These are phyloP conservation scores for Aldabrachelys gigantea DNA, from an alignment of 2,113 vertebrate genomes.

Conservation along the genomic window DNA sequence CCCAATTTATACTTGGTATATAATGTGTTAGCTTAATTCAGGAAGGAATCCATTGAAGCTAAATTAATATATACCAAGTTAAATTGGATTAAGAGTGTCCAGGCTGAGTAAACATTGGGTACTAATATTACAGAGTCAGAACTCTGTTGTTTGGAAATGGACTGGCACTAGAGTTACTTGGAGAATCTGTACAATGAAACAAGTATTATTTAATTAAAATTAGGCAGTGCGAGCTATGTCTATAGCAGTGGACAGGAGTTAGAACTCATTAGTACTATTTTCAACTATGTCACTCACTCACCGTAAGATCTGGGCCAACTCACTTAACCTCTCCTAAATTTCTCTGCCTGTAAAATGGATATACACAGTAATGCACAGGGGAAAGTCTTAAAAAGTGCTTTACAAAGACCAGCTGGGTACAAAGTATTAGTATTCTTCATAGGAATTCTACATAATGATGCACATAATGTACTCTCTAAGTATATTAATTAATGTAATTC, in stretches of 20 bases:
- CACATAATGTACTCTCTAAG: constrained; percentile 3
- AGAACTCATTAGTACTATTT: not conserved
- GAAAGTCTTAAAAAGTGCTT: not conserved
- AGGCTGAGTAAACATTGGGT: not conserved
- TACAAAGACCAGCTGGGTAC: not conserved
- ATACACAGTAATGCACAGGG: not conserved
- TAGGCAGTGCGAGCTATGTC: not conserved
- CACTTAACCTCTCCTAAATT: not conserved
- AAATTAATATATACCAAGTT: not conserved
- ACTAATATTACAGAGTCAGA: not conserved
- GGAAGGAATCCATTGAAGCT: not conserved
- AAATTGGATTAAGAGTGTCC: not conserved
- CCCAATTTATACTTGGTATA: not conserved
- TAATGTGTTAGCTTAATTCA: not conserved
- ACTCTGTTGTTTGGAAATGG: not conserved
- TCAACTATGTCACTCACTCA: not conserved
- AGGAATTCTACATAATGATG: constrained; percentile 22
- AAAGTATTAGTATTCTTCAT: constrained; percentile 47
- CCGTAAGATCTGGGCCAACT: not conserved
- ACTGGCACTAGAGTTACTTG: not conserved
- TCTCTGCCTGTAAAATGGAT: constrained; percentile 10
- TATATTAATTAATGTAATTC: constrained; percentile 56
- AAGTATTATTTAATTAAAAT: constrained; percentile 12
- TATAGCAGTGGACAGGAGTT: not conserved
- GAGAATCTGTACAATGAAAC: not conserved